These are phyloP conservation scores for Heliconius charithonia DNA, from an alignment of 2,888 invertebrate species.

Conservation along the genomic window DNA sequence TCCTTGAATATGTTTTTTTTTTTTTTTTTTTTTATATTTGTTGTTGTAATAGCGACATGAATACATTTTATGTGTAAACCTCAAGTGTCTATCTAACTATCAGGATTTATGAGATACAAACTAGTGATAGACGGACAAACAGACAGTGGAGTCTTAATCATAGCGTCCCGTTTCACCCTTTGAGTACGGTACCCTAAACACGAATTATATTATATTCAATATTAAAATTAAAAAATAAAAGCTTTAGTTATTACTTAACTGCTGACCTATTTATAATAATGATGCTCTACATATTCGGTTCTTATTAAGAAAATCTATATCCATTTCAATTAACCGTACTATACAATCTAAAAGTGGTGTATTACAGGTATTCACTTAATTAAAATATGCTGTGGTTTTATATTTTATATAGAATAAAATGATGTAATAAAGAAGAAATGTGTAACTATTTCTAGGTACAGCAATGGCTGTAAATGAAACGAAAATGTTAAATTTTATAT, in stretches of 20 bases:
- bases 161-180: too few relatives aligned
- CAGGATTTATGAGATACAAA: too few relatives aligned
- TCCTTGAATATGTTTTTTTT: too few relatives aligned
- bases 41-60: too few relatives aligned
- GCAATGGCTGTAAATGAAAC: background rate
- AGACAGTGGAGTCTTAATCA: too few relatives aligned
- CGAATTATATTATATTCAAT: background rate
- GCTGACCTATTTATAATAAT: constrained; percentile 10
- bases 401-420: background rate
- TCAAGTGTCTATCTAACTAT: too few relatives aligned
- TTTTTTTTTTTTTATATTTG: too few relatives aligned
- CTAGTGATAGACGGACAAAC: too few relatives aligned
- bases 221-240: background rate
- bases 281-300: constrained; percentile 1
- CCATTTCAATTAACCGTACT: background rate
- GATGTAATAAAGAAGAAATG: background rate
- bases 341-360: constrained; percentile 12
- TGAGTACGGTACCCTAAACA: background rate
- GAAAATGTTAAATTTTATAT: background rate
- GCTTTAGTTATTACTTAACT: background rate
- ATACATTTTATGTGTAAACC: too few relatives aligned
- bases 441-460: background rate
- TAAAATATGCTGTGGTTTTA: constrained; percentile 15
- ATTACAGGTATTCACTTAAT: constrained; percentile 5
- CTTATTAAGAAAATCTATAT: constrained; percentile 7